phyloP scores from a whole-genome alignment of 2,888 invertebrate genomes.

The Stenodera caucasica region DNA sequence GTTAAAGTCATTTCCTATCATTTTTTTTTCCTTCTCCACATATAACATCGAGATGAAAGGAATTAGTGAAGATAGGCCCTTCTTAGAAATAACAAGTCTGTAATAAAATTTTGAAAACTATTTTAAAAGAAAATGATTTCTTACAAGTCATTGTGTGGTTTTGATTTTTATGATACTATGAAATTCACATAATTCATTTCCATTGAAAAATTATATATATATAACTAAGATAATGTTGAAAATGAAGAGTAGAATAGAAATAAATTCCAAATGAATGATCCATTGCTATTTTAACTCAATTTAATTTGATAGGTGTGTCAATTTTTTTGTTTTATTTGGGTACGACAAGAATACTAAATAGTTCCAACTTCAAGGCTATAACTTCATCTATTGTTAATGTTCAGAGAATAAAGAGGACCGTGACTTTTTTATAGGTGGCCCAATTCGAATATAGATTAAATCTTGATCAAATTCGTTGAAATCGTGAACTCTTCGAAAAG shows the following conservation, averaged over 20 bases:
- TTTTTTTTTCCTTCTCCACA: constrained; percentile 16
- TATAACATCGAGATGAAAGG: too few species aligned
- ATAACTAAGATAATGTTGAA: not conserved
- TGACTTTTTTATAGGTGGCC: too few species aligned
- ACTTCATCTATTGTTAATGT: too few species aligned
- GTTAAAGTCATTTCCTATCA: constrained; percentile 20
- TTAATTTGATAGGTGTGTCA: constrained; percentile 3
- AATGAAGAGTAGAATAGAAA: not conserved
- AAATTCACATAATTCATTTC: constrained; percentile 23
- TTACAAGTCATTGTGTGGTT: constrained; percentile 25
- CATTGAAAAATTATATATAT: constrained; percentile 14
- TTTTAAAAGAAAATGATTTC: constrained; percentile 13
- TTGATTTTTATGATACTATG: constrained; percentile 20
- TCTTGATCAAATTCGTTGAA: too few species aligned
- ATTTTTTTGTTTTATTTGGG: not conserved
- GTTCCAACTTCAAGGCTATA: not conserved
- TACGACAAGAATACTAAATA: not conserved
- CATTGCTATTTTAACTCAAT: not conserved
- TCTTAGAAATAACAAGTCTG: constrained; percentile 16
- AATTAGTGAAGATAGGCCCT: too few species aligned
- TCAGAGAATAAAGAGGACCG: too few species aligned
- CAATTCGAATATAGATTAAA: too few species aligned
- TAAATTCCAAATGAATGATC: constrained; percentile 5
- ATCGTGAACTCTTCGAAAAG: too few species aligned
- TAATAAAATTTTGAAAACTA: constrained; percentile 17